Percentiles rank a stretch among this genome's conserved stretches.
These are phyloP conservation scores for Rotaria socialis DNA, from an alignment of 2,888 invertebrate species.

Conservation along the genomic window DNA sequence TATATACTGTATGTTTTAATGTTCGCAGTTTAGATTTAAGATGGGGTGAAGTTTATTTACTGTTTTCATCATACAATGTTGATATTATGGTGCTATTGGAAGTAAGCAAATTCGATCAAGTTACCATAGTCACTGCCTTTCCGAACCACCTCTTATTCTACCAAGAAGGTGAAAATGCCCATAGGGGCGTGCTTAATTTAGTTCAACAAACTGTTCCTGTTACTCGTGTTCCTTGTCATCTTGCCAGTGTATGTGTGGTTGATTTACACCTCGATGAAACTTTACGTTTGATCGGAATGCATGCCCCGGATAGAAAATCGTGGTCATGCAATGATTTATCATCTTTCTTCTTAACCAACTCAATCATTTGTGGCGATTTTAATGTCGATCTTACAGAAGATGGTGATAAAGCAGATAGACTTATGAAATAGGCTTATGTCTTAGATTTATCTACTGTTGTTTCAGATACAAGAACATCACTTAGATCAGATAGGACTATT, in stretches of 20 bases:
- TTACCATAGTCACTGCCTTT: neutral
- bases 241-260: neutral
- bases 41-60: conserved; percentile 14
- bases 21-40: neutral
- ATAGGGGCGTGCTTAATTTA: too few relatives aligned
- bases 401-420: too few relatives aligned
- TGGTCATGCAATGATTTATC: neutral
- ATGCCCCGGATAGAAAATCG: neutral
- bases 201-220: neutral
- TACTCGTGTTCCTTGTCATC: neutral
- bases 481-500: too few relatives aligned
- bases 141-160: neutral
- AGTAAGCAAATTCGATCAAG: neutral
- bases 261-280: neutral
- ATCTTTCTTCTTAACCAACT: neutral
- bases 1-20: neutral
- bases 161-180: neutral
- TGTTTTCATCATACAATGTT: neutral
- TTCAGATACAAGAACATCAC: too few relatives aligned
- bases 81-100: neutral
- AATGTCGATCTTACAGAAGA: too few relatives aligned
- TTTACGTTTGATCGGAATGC: neutral
- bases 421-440: too few relatives aligned
- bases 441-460: too few relatives aligned
- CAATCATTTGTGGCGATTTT: neutral